Percentiles rank a stretch among this genome's conserved stretches.
These are phyloP conservation scores for Rhamnusium bicolor DNA, from an alignment of 2,888 invertebrate species.

Conservation along the genomic window DNA sequence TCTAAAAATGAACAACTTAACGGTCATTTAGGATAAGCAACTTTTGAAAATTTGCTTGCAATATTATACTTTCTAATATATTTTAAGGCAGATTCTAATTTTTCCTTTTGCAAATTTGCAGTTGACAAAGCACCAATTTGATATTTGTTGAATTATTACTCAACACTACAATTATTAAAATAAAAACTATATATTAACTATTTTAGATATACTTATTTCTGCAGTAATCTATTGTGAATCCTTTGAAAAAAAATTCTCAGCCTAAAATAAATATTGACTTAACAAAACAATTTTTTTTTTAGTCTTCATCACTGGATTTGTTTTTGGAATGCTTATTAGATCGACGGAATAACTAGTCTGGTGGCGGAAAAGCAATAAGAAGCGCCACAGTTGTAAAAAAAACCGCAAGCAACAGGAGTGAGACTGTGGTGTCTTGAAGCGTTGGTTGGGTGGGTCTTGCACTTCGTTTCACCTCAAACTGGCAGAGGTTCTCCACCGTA, in stretches of 20 bases:
- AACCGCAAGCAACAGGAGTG: slow-evolving; percentile 69
- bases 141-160: no score
- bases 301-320: not conserved
- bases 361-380: slow-evolving; percentile 72
- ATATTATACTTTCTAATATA: no score
- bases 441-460: slow-evolving; percentile 57
- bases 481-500: slow-evolving; percentile 67
- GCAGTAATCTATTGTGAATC: no score
- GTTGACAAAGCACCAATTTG: no score
- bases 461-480: slow-evolving; percentile 57
- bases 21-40: no score
- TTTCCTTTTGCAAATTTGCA: no score
- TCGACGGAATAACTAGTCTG: slow-evolving; percentile 64
- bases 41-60: no score
- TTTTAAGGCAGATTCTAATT: no score
- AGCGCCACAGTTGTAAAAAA: slow-evolving; percentile 71
- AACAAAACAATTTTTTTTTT: not conserved
- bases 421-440: slow-evolving; percentile 73
- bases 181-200: no score
- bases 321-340: slow-evolving; percentile 4
- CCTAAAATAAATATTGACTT: not conserved
- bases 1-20: no score
- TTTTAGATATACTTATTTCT: no score
- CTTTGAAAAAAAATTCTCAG: not conserved
- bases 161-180: no score